phyloP scores from a whole-genome alignment of 2,797 vertebrate genomes.

The Acanthurus tractus region DNA sequence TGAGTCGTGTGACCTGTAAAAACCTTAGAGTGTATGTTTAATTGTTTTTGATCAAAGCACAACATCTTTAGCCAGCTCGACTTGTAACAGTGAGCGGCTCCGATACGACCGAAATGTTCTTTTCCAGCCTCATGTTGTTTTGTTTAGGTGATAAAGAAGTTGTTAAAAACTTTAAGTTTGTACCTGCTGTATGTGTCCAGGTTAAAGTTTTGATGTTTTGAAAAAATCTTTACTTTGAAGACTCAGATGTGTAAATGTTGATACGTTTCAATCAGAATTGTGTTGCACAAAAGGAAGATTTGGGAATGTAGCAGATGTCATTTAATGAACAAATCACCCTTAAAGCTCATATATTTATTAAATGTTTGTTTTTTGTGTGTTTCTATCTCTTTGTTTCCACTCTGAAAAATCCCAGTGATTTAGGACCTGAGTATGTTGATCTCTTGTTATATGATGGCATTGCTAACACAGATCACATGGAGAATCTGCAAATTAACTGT shows the following conservation, averaged over 20 bases:
- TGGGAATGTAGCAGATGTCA: conserved; percentile 61
- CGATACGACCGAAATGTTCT: conserved; percentile 26
- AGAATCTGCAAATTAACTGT: conserved; percentile 11
- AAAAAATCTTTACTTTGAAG: conserved; percentile 29
- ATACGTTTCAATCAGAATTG: conserved; percentile 22
- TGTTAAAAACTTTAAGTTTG: conserved; percentile 30
- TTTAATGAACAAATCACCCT: conserved; percentile 33
- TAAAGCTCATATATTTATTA: conserved; percentile 6
- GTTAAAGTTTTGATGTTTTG: conserved; percentile 20
- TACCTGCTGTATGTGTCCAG: conserved; percentile 12
- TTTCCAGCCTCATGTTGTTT: conserved; percentile 34
- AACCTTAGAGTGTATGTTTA: conserved; percentile 36
- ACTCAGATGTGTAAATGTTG: conserved; percentile 22
- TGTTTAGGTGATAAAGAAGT: conserved; percentile 36
- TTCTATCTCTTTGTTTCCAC: conserved; percentile 43
- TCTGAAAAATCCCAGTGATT: conserved; percentile 62
- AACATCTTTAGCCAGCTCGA: conserved; percentile 39
- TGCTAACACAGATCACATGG: conserved; percentile 15
- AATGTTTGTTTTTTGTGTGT: conserved; percentile 19
- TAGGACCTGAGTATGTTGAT: conserved; percentile 51
- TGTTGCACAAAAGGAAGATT: conserved; percentile 30
- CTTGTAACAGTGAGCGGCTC: conserved; percentile 29
- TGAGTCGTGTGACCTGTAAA: conserved; percentile 35
- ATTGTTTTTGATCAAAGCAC: conserved; percentile 63
- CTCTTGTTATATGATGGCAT: conserved; percentile 45